Percentiles rank a stretch among this genome's conserved stretches.
Evolutionary conservation across 2,888 invertebrate species (phyloP).

Genomic region (Meandrusa payeni): DNA sequence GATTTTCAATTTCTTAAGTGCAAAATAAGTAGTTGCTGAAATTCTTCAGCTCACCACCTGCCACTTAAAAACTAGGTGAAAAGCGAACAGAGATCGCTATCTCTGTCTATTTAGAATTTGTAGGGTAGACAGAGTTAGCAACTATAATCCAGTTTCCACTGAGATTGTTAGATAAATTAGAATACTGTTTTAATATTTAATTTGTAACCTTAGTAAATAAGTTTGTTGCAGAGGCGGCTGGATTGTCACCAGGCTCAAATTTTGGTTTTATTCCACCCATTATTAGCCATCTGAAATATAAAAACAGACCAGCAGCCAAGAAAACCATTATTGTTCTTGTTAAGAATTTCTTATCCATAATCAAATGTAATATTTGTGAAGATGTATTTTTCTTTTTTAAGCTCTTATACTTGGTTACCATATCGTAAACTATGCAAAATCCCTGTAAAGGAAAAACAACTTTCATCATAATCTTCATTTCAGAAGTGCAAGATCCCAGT

Average conservation of each 20-base stretch:
- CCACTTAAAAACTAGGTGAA: too few relatives aligned
- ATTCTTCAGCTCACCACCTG: too few relatives aligned
- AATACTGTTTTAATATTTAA: background rate
- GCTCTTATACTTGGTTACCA: slow-evolving; percentile 49
- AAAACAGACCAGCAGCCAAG: slow-evolving; percentile 71
- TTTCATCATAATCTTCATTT: too few relatives aligned
- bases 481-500: too few relatives aligned
- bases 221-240: slow-evolving; percentile 89
- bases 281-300: slow-evolving; percentile 85
- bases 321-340: slow-evolving; percentile 74
- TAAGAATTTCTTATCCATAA: background rate
- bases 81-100: too few relatives aligned
- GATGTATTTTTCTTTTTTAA: background rate
- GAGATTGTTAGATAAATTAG: background rate
- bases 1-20: too few relatives aligned
- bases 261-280: slow-evolving; percentile 90
- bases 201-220: slow-evolving; percentile 81
- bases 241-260: slow-evolving; percentile 95
- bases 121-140: too few relatives aligned
- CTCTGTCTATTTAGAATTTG: too few relatives aligned
- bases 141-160: too few relatives aligned
- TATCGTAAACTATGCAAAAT: slow-evolving; percentile 85
- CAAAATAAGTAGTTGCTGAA: too few relatives aligned
- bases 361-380: background rate
- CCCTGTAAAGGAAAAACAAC: slow-evolving; percentile 66